Evolutionary conservation across 2,888 invertebrate genomes (phyloP).

Genomic region (Drosophila infuscata): DNA sequence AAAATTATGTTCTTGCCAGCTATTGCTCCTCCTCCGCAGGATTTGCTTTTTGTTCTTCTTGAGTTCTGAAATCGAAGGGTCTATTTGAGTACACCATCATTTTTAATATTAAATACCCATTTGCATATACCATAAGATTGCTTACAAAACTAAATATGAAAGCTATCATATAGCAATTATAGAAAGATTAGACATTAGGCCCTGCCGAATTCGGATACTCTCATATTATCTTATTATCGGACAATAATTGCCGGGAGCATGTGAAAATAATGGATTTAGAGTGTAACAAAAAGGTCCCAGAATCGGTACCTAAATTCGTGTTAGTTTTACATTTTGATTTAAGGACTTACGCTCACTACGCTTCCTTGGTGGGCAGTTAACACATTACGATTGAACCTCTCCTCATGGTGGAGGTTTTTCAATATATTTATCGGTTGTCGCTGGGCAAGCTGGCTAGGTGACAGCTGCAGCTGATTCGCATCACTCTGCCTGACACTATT

Average conservation of each 20-base stretch:
- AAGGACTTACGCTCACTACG: background rate
- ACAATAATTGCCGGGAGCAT: no score
- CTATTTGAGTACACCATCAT: background rate
- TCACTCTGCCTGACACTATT: background rate
- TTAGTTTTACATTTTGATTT: background rate
- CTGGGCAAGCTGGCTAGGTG: background rate
- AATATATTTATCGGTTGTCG: background rate
- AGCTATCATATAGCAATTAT: background rate
- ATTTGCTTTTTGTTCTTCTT: background rate
- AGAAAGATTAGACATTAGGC: background rate
- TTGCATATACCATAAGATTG: background rate
- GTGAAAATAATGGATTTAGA: background rate
- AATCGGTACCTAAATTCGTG: no score
- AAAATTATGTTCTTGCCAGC: conserved; percentile 70
- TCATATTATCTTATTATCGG: no score
- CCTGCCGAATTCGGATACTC: background rate
- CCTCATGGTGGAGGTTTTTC: background rate
- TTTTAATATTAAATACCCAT: background rate
- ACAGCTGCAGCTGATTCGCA: background rate
- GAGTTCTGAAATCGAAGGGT: background rate
- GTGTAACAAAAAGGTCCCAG: no score
- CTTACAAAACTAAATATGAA: no score
- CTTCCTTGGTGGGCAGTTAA: background rate
- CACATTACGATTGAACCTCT: background rate
- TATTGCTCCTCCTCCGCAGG: background rate